Conservation (phyloP, 2,888 invertebrate species). For the Nymphalis c-album region DNA sequence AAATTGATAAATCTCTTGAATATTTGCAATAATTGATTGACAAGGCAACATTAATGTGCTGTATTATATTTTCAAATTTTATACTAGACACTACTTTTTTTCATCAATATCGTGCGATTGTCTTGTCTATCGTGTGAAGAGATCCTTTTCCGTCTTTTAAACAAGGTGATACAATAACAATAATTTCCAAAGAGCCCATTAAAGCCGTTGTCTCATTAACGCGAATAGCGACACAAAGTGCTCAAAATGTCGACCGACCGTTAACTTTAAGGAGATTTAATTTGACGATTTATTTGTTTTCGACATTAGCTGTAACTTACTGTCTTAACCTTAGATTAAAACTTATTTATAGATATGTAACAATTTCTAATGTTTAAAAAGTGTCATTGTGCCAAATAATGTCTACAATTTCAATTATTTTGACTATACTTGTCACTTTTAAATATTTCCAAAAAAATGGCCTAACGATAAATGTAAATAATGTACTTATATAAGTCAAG, state of each 20-base stretch:
- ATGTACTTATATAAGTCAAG: too few relatives aligned
- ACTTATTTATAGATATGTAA: neutral
- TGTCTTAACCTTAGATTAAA: slow-evolving; percentile 15
- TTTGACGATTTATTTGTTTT: slow-evolving; percentile 70
- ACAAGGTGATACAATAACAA: slow-evolving; percentile 49
- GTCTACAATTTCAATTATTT: too few relatives aligned
- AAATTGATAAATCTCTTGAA: too few relatives aligned
- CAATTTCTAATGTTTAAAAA: neutral
- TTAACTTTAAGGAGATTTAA: slow-evolving; percentile 56
- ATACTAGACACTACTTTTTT: neutral
- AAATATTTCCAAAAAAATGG: too few relatives aligned
- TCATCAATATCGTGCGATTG: neutral
- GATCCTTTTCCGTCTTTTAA: slow-evolving; percentile 24
- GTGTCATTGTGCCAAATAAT: neutral
- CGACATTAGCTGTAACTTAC: slow-evolving; percentile 42
- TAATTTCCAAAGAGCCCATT: slow-evolving; percentile 49
- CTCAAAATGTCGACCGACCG: slow-evolving; percentile 32
- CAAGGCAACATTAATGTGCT: too few relatives aligned
- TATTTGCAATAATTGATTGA: too few relatives aligned
- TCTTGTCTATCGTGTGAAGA: slow-evolving; percentile 8
- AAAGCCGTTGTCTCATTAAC: slow-evolving; percentile 71
- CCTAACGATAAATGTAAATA: too few relatives aligned
- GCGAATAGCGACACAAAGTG: slow-evolving; percentile 38
- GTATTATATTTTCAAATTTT: too few relatives aligned
- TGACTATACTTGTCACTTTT: too few relatives aligned